Conservation (phyloP, 2,888 invertebrate genomes). For the Stomorhina lunata region DNA sequence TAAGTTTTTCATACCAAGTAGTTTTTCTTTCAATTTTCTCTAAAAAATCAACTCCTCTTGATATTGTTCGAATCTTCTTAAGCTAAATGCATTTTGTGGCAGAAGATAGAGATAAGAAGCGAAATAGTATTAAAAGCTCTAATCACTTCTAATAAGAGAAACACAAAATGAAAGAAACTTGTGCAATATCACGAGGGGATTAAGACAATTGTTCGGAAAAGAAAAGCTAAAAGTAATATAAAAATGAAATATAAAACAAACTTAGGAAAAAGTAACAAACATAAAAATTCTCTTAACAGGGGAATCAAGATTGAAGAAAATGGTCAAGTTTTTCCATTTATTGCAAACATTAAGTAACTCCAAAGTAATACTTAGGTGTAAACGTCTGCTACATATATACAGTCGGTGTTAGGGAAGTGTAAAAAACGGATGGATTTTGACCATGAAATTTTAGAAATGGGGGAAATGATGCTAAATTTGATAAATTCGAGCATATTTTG, state of each 20-base stretch:
- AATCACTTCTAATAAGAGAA: conserved; percentile 79
- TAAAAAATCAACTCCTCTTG: conserved; percentile 20
- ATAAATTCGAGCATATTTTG: too few species aligned
- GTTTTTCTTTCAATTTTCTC: conserved; percentile 16
- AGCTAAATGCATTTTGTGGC: conserved; percentile 29
- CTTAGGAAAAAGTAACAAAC: conserved; percentile 22
- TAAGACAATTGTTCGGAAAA: conserved; percentile 66
- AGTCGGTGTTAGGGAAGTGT: conserved; percentile 5
- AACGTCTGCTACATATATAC: too few species aligned
- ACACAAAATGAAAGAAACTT: conserved; percentile 78
- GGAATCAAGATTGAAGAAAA: background rate
- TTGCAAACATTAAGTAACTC: conserved; percentile 9
- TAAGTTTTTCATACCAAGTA: background rate
- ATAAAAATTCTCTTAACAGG: background rate
- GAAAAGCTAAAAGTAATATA: conserved; percentile 45
- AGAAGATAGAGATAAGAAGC: background rate
- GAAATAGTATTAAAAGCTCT: conserved; percentile 70
- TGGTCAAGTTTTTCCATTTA: conserved; percentile 31
- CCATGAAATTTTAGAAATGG: too few species aligned
- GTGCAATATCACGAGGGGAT: conserved; percentile 76
- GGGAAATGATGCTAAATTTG: too few species aligned
- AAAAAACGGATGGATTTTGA: too few species aligned
- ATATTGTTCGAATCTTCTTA: conserved; percentile 19
- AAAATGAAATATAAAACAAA: conserved; percentile 25
- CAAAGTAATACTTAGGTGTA: too few species aligned